phyloP scores from a whole-genome alignment of 2,888 invertebrate species.

The Lasioglossum malachurum region DNA sequence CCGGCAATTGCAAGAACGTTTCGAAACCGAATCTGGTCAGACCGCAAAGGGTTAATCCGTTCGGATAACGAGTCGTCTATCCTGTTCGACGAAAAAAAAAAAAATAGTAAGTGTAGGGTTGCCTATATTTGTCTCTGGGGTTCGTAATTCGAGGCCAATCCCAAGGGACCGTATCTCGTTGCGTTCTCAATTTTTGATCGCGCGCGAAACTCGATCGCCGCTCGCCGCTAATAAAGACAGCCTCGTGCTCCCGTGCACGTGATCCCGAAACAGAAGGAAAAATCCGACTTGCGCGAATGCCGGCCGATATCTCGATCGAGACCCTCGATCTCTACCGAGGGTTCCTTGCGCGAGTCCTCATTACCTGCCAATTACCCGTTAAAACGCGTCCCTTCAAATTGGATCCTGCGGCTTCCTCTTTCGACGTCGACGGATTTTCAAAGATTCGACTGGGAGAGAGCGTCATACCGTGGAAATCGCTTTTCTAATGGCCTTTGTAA shows the following conservation, averaged over 20 bases:
- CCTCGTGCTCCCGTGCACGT: background rate
- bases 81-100: background rate
- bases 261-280: background rate
- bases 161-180: slow-evolving; percentile 20
- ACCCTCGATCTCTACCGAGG: background rate
- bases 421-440: background rate
- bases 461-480: slow-evolving; percentile 1
- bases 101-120: background rate
- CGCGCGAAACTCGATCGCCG: slow-evolving; percentile 34
- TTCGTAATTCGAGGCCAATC: slow-evolving; percentile 37
- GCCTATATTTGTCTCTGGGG: slow-evolving; percentile 19
- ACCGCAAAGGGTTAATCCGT: slow-evolving; percentile 43
- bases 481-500: slow-evolving; percentile 9
- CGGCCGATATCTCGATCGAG: background rate
- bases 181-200: slow-evolving; percentile 35
- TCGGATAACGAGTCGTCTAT: background rate
- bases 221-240: background rate
- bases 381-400: background rate
- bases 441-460: background rate
- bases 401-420: slow-evolving; percentile 21
- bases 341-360: background rate
- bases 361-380: background rate
- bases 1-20: background rate
- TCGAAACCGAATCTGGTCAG: slow-evolving; percentile 13
- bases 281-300: background rate